Evolutionary conservation across 2,113 vertebrate genomes (phyloP).

Genomic region (mouse (Mus musculus)): GRCm39 chr8:5333501-5334000

Average conservation of each 20-base stretch:
- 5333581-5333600: neutral
- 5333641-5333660: neutral
- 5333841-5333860: neutral
- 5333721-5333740: neutral
- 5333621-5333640: neutral
- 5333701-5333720: neutral
- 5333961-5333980: neutral
- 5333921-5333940: neutral
- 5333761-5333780: neutral
- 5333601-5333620: neutral
- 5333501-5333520: neutral
- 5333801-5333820: slow-evolving; percentile 42
- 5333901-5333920: neutral
- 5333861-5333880: neutral
- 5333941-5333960: neutral
- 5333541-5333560: neutral
- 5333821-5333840: neutral
- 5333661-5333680: neutral
- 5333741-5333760: neutral
- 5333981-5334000: neutral
- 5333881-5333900: neutral
- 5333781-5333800: neutral
- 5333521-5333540: neutral
- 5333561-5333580: neutral
- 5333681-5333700: neutral